A percentile compares a stretch with the other conserved stretches of the same genome.
These are phyloP conservation scores for Deilephila porcellus DNA, from an alignment of 2,888 invertebrate genomes.

Conservation along the genomic window DNA sequence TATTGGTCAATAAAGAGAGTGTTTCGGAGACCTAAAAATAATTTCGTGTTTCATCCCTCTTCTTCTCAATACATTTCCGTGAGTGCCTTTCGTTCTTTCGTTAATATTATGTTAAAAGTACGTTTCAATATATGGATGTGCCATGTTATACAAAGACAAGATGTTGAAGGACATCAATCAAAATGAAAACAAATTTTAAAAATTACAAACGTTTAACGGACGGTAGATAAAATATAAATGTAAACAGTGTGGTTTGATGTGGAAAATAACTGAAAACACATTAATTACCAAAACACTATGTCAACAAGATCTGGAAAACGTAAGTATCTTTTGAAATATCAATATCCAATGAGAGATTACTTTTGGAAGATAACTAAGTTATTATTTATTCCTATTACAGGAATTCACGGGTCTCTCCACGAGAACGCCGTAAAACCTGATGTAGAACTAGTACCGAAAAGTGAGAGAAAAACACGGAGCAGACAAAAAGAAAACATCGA, in stretches of 20 bases:
- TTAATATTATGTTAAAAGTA: neutral
- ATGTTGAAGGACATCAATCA: conserved; percentile 9
- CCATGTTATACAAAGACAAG: neutral
- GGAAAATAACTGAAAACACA: neutral
- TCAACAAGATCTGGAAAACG: conserved; percentile 78
- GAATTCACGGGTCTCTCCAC: conserved; percentile 61
- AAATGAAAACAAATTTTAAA: conserved; percentile 43
- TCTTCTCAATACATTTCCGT: neutral
- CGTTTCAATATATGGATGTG: neutral
- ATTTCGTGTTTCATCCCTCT: neutral
- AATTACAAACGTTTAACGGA: conserved; percentile 50
- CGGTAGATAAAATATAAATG: conserved; percentile 41
- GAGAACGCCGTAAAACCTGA: conserved; percentile 44
- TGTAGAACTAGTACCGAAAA: conserved; percentile 46
- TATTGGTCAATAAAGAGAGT: neutral
- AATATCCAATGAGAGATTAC: neutral
- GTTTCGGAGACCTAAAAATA: neutral
- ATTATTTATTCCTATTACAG: conserved; percentile 52
- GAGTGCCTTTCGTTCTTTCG: neutral
- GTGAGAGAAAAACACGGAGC: conserved; percentile 63
- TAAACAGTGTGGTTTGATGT: conserved; percentile 42
- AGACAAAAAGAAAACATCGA: conserved; percentile 58
- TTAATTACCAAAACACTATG: conserved; percentile 48
- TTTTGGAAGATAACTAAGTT: neutral
- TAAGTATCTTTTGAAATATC: conserved; percentile 51